Evolutionary conservation across 2,888 invertebrate species (phyloP).

Genomic region (Desoria tigrina): DNA sequence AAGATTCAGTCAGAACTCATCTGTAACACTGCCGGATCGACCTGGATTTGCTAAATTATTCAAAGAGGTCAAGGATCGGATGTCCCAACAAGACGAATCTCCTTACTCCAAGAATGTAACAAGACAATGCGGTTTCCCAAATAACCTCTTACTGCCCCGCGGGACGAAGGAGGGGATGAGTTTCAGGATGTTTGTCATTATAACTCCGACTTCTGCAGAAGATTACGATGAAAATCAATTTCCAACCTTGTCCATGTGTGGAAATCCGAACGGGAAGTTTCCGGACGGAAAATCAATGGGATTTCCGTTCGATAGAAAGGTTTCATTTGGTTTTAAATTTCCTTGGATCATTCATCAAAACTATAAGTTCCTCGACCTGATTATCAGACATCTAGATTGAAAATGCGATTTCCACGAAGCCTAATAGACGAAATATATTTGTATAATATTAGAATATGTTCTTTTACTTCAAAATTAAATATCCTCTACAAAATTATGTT

Average conservation of each 20-base stretch:
- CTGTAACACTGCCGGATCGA: constrained; percentile 65
- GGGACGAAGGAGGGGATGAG: constrained; percentile 45
- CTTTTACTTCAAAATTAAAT: no score
- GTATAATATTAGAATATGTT: no score
- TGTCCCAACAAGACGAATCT: not conserved
- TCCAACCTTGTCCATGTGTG: constrained; percentile 42
- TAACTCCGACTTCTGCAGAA: constrained; percentile 30
- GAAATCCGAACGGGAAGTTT: constrained; percentile 56
- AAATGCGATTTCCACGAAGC: no score
- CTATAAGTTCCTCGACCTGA: no score
- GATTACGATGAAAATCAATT: constrained; percentile 36
- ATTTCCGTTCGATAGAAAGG: constrained; percentile 38
- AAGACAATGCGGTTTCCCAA: constrained; percentile 46
- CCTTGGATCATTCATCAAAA: no score
- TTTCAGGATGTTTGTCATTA: constrained; percentile 44
- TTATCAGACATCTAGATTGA: no score
- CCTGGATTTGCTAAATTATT: constrained; percentile 63
- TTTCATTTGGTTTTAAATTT: not conserved
- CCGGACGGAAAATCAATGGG: constrained; percentile 52
- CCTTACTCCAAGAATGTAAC: constrained; percentile 55
- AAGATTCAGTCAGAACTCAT: constrained; percentile 65
- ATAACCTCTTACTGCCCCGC: constrained; percentile 50
- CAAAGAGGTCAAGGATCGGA: not conserved
- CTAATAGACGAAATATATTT: no score
- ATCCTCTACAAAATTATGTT: no score